These are phyloP conservation scores for Caenorhabditis afra DNA, from an alignment of 2,888 invertebrate genomes.

Conservation along the genomic window DNA sequence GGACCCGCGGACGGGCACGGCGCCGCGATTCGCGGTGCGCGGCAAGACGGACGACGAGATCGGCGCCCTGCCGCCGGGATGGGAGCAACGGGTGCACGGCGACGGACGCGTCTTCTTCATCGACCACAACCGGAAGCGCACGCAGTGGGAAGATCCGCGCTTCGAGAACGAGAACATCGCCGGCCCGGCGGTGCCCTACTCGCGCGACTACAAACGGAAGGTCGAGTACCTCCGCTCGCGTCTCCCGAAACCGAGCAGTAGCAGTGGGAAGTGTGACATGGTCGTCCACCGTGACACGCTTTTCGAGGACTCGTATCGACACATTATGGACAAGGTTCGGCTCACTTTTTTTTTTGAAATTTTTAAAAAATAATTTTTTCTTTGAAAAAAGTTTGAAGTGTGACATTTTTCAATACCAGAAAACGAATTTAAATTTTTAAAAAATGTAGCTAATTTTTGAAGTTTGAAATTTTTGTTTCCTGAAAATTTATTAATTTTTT, in stretches of 20 bases:
- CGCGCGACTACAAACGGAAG: slow-evolving; percentile 97
- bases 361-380: too few relatives aligned
- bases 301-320: slow-evolving; percentile 96
- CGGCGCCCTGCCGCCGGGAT: slow-evolving; percentile 94
- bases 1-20: slow-evolving; percentile 67
- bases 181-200: slow-evolving; percentile 98
- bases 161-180: slow-evolving; percentile 89
- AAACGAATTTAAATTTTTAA: too few relatives aligned
- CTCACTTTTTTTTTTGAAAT: too few relatives aligned
- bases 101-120: slow-evolving; percentile 98
- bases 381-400: background rate
- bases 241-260: slow-evolving; percentile 94
- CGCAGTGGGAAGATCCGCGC: slow-evolving; percentile 99
- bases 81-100: slow-evolving; percentile 88
- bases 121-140: slow-evolving; percentile 91
- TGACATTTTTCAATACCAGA: too few relatives aligned
- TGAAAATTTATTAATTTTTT: too few relatives aligned
- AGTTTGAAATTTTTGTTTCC: background rate
- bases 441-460: too few relatives aligned
- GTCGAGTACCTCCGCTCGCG: slow-evolving; percentile 93
- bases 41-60: slow-evolving; percentile 86
- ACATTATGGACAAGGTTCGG: slow-evolving; percentile 90
- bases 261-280: slow-evolving; percentile 98
- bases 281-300: slow-evolving; percentile 91
- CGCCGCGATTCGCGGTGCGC: slow-evolving; percentile 50